These are phyloP conservation scores for Potamarius usumacintae DNA, from an alignment of 2,113 vertebrate genomes.

Conservation along the genomic window DNA sequence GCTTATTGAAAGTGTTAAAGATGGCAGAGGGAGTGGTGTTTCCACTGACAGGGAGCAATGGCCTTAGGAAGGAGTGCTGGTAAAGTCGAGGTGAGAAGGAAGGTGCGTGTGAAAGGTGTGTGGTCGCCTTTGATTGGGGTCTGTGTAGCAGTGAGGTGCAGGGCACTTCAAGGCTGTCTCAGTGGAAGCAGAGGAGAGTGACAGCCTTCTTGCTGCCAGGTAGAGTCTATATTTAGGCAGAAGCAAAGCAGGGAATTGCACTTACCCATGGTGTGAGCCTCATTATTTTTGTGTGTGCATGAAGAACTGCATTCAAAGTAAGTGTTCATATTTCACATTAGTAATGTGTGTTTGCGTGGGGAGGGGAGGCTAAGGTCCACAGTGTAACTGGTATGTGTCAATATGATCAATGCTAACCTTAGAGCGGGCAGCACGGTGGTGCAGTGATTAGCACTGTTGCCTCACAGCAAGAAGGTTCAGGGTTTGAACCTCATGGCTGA, in stretches of 20 bases:
- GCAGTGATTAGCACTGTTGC: no score
- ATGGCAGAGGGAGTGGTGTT: background rate
- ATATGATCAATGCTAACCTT: background rate
- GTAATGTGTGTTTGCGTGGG: constrained; percentile 8
- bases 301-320: constrained; percentile 12
- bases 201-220: constrained; percentile 28
- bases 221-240: constrained; percentile 31
- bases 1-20: constrained; percentile 25
- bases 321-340: background rate
- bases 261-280: constrained; percentile 24
- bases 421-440: background rate
- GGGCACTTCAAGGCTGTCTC: background rate
- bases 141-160: background rate
- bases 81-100: background rate
- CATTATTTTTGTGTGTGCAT: constrained; percentile 40
- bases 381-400: background rate
- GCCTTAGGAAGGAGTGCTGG: background rate
- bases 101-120: background rate
- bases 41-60: constrained; percentile 17
- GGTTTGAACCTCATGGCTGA: no score
- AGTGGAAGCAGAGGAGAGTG: background rate
- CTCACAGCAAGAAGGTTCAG: no score
- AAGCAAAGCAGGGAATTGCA: constrained; percentile 18
- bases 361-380: background rate
- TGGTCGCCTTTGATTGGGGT: background rate